Percentiles rank a stretch among this genome's conserved stretches.
Evolutionary conservation across 1,140 invertebrate species (phyloP).

Genomic region (Macrobrachium nipponense): DNA sequence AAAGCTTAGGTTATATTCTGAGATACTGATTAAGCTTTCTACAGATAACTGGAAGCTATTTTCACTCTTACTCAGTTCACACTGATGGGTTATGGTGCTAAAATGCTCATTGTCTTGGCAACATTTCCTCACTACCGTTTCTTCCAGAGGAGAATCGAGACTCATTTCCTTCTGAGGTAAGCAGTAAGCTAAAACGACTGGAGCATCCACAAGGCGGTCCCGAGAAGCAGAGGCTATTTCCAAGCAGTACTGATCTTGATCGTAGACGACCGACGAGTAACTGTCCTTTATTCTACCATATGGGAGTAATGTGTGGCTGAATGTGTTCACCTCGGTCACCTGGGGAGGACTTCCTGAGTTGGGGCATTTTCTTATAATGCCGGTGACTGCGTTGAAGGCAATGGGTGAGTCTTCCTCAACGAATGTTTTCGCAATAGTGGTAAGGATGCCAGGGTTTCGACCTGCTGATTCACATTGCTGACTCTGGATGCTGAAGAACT

Average conservation of each 20-base stretch:
- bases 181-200: conserved; percentile 2
- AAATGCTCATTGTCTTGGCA: background rate
- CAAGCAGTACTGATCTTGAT: conserved; percentile 47
- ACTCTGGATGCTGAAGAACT: no score
- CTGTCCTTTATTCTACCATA: conserved; percentile 1
- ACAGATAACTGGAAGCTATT: no score
- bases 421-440: background rate
- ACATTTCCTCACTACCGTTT: conserved; percentile 27
- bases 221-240: conserved; percentile 3
- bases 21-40: no score
- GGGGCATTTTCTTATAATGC: conserved; percentile 3
- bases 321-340: conserved; percentile 8
- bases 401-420: background rate
- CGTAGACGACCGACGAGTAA: background rate
- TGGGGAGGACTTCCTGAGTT: conserved; percentile 5
- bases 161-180: background rate
- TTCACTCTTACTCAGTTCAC: no score
- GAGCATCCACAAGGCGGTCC: background rate
- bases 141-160: background rate
- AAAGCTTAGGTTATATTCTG: no score
- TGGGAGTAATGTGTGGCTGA: background rate
- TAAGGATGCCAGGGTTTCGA: background rate
- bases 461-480: background rate
- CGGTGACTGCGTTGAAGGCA: background rate
- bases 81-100: no score